These are phyloP conservation scores for Spilosoma lubricipeda DNA, from an alignment of 2,888 invertebrate species.

Conservation along the genomic window DNA sequence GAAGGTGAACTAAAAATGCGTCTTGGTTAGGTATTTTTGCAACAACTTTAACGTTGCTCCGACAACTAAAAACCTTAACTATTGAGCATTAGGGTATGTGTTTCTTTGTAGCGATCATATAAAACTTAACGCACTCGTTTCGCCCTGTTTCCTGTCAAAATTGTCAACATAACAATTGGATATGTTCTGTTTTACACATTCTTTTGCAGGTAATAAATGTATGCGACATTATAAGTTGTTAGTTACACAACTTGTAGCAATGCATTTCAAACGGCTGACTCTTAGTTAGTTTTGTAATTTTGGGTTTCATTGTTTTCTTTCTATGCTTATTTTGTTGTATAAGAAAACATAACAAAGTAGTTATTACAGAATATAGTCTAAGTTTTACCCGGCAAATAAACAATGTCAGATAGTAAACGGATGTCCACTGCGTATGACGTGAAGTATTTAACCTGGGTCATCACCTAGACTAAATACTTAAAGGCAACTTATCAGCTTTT, in stretches of 20 bases:
- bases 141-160: constrained; percentile 78
- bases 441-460: too few relatives aligned
- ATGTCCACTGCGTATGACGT: not conserved
- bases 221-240: constrained; percentile 39
- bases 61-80: constrained; percentile 5
- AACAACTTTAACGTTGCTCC: constrained; percentile 37
- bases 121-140: constrained; percentile 58
- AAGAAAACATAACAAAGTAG: constrained; percentile 13
- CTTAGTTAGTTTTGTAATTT: constrained; percentile 22
- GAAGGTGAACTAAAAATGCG: constrained; percentile 47
- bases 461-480: not conserved
- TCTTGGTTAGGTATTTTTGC: constrained; percentile 51
- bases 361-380: not conserved
- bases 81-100: constrained; percentile 28
- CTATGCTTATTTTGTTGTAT: constrained; percentile 18
- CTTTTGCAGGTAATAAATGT: constrained; percentile 45
- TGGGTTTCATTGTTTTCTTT: constrained; percentile 19
- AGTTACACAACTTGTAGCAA: constrained; percentile 41
- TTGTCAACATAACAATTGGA: constrained; percentile 73
- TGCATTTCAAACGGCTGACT: constrained; percentile 14
- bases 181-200: constrained; percentile 62
- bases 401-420: not conserved
- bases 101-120: constrained; percentile 33
- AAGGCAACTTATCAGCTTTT: not conserved
- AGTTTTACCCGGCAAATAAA: not conserved